Base-by-base conservation (phyloP, 2,888 invertebrate species). In the Portevinia maculata region DNA sequence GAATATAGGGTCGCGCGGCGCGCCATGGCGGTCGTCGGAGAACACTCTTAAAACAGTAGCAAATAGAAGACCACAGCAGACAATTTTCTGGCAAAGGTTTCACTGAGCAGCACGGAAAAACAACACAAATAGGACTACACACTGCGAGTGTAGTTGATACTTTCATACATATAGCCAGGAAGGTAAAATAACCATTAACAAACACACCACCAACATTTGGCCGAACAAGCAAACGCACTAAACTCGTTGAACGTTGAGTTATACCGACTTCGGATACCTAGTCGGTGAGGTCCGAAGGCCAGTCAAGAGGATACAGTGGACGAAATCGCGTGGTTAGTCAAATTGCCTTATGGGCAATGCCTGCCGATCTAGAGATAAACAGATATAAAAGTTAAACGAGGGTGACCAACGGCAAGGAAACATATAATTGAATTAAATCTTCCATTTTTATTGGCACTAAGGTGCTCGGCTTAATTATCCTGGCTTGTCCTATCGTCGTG, bases 401-500 rank as follows among this genome's bases (percentile, higher is more conserved):
- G 78, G 71, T 65, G 71, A 76, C 60, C 52, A 57, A 46, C 71
- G 34, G 60, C 71, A 78, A 64, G 65, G 83, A 73, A 78, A 71
- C 62, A 73, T 73, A 78, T 83, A 83, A 83, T 83, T 83, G 83
- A 83, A 83, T 83, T 83, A 83, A 78, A 83, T 73, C 83, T 78
- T 78, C 83, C 67, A 78, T 83, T 83, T 83, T 83, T 83, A 83
- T 83, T 83, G 83, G 78, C 78, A 83, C 83, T 78, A 83, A 83
- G 76, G 83, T 83, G 83, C 78, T 83, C 67, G 71, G 67, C 50
- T 83, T 76, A 76, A 79, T 75, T 81, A 76, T 78, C 83, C 71
- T 71, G 71, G 28, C 60, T 30, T 9, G 57, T 71, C 34, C 4
- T 37, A 44, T 11, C 17, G 17, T 6, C 28, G 30, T 46, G 32